Percentiles rank a stretch among this genome's conserved stretches.
These are phyloP conservation scores for Neomorphus geoffroyi DNA, from an alignment of 2,797 vertebrate species.

Conservation along the genomic window DNA sequence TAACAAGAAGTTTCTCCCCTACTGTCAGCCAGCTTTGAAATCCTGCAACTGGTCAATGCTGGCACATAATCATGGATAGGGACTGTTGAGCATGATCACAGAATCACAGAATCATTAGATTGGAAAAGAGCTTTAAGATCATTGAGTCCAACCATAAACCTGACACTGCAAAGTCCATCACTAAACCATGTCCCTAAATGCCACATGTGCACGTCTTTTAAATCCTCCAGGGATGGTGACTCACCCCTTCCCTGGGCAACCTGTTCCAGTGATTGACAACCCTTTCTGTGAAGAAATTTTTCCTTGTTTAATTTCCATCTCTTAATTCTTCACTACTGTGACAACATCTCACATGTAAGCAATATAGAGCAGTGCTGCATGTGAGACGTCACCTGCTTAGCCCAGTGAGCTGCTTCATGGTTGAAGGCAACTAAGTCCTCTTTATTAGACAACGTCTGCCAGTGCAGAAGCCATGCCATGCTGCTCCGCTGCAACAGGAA, in stretches of 20 bases:
- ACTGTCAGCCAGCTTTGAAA: not conserved
- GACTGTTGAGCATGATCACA: not conserved
- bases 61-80: not conserved
- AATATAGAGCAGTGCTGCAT: not conserved
- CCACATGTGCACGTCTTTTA: too few species aligned
- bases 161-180: too few species aligned
- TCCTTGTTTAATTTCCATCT: not conserved
- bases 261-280: too few species aligned
- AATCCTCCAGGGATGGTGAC: too few species aligned
- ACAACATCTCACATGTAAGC: not conserved
- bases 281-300: too few species aligned
- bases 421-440: not conserved
- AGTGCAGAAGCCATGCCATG: not conserved
- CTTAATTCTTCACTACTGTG: not conserved
- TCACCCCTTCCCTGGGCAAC: too few species aligned
- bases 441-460: not conserved
- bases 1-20: not conserved
- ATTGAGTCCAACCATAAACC: too few species aligned
- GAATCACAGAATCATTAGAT: too few species aligned
- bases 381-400: not conserved
- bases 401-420: not conserved
- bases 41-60: not conserved
- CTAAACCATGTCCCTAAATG: too few species aligned
- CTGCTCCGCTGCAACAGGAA: not conserved
- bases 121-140: too few species aligned